Conservation (phyloP, 2,113 vertebrate species). For the Ammospiza nelsoni region DNA sequence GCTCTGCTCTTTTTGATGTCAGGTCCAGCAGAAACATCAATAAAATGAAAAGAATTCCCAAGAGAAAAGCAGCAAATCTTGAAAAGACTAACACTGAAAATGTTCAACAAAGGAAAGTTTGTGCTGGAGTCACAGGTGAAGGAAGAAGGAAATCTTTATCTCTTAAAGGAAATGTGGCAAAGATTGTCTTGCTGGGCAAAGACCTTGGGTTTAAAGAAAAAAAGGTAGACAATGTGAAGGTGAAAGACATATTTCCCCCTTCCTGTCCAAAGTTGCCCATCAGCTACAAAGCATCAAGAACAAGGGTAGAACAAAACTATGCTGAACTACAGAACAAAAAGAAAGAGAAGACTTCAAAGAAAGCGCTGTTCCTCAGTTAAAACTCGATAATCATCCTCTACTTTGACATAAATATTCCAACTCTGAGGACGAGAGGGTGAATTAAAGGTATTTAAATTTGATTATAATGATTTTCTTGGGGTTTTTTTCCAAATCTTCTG, state of each 20-base stretch:
- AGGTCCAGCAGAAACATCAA: slow-evolving; percentile 3
- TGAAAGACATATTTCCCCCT: neutral
- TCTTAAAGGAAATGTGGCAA: slow-evolving; percentile 33
- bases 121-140: slow-evolving; percentile 53
- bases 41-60: slow-evolving; percentile 32
- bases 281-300: neutral
- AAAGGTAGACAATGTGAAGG: neutral
- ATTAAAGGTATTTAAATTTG: neutral
- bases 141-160: slow-evolving; percentile 42
- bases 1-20: neutral
- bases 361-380: neutral
- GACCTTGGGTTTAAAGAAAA: neutral
- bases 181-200: slow-evolving; percentile 2
- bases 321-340: neutral
- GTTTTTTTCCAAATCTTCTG: neutral
- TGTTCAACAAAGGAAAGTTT: slow-evolving; percentile 29
- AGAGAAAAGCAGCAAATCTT: slow-evolving; percentile 44
- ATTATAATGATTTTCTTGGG: neutral
- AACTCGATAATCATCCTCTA: neutral
- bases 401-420: neutral
- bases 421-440: neutral
- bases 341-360: neutral
- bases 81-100: slow-evolving; percentile 23
- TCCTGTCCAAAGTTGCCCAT: neutral
- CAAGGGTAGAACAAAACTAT: neutral